Evolutionary conservation across 2,113 vertebrate genomes (phyloP).

Genomic region (Apaloderma vittatum): DNA sequence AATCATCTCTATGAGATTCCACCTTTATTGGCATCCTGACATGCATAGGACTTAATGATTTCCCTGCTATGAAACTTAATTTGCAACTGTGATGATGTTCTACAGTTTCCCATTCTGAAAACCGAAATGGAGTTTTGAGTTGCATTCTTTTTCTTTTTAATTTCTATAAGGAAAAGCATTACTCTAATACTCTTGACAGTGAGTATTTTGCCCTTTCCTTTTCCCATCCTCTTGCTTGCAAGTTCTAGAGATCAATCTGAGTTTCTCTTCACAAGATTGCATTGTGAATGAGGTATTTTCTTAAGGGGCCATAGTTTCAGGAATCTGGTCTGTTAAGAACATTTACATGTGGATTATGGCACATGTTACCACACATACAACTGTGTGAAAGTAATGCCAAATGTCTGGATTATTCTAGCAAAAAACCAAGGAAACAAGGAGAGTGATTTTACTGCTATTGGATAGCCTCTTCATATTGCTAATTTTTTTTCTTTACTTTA

Average conservation of each 20-base stretch:
- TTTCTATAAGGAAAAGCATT: neutral
- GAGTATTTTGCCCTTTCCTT: neutral
- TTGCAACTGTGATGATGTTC: neutral
- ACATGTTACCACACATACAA: neutral
- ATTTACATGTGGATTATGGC: neutral
- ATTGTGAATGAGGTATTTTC: neutral
- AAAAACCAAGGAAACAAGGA: neutral
- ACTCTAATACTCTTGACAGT: neutral
- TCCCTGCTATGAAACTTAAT: neutral
- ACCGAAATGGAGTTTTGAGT: neutral
- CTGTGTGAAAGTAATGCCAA: neutral
- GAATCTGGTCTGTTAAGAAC: neutral
- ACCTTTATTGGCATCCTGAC: neutral
- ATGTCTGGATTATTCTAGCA: neutral
- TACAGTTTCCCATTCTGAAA: neutral
- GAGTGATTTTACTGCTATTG: neutral
- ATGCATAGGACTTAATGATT: neutral
- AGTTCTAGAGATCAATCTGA: neutral
- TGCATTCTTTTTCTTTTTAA: neutral
- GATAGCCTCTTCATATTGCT: neutral
- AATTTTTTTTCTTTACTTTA: neutral
- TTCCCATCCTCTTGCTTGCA: neutral
- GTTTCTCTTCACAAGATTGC: neutral
- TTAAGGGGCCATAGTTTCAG: neutral
- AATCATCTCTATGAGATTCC: neutral